Conservation (phyloP, 2,888 invertebrate species). For the Drosophila merina region DNA sequence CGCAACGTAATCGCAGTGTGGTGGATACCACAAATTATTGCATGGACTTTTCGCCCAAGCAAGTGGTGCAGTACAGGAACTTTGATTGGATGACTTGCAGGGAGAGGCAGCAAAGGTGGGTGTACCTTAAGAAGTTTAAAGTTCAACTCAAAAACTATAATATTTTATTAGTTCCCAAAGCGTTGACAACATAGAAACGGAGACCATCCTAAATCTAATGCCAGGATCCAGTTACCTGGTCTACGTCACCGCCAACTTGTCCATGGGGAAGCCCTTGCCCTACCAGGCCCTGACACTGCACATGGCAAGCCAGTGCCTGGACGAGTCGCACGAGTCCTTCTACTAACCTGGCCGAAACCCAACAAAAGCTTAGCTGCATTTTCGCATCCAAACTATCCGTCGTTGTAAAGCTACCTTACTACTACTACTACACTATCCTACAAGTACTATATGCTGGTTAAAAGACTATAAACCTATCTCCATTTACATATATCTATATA, state of each 20-base stretch:
- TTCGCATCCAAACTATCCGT: constrained; percentile 63
- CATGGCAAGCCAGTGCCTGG: constrained; percentile 78
- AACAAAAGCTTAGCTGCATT: constrained; percentile 49
- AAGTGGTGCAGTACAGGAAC: constrained; percentile 79
- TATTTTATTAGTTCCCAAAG: constrained; percentile 70
- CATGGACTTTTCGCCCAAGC: constrained; percentile 81
- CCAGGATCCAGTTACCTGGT: constrained; percentile 86
- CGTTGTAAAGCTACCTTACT: constrained; percentile 76
- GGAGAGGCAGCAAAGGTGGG: constrained; percentile 78
- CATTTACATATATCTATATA: constrained; percentile 38
- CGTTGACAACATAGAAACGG: constrained; percentile 84
- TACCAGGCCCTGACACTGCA: constrained; percentile 85
- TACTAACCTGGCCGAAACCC: constrained; percentile 56
- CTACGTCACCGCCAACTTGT: constrained; percentile 86
- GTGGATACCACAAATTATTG: constrained; percentile 83
- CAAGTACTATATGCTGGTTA: constrained; percentile 60
- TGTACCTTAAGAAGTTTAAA: neutral
- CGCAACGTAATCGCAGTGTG: constrained; percentile 81
- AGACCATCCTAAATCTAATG: constrained; percentile 84
- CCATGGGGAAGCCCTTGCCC: constrained; percentile 85
- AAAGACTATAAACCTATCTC: constrained; percentile 49
- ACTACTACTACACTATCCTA: constrained; percentile 32
- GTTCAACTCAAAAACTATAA: neutral
- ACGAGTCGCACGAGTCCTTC: constrained; percentile 79
- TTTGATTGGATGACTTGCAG: constrained; percentile 82